phyloP scores from a whole-genome alignment of 1,140 invertebrate species.

The Carposina sasakii region DNA sequence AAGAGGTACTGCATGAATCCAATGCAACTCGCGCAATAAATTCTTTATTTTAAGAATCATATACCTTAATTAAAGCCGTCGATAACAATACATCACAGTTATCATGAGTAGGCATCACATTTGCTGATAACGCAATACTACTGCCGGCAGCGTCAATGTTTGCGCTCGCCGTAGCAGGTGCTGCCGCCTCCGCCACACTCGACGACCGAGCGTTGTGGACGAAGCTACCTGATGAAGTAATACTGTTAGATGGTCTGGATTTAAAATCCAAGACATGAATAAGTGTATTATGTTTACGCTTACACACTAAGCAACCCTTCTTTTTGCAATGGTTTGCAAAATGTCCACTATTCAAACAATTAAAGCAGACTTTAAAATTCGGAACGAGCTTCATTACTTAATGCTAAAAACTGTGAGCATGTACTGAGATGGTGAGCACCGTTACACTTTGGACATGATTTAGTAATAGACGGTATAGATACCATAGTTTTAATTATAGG shows the following conservation, averaged over 20 bases:
- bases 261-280: too few relatives aligned
- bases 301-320: background rate
- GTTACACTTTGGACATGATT: constrained; percentile 1
- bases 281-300: background rate
- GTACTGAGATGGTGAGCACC: too few relatives aligned
- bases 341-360: constrained; percentile 4
- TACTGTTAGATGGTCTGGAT: too few relatives aligned
- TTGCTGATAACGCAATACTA: too few relatives aligned
- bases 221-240: too few relatives aligned
- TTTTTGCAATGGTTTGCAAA: constrained; percentile 5
- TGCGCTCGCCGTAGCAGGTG: too few relatives aligned
- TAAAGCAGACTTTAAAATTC: background rate
- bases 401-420: background rate
- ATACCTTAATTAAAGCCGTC: constrained; percentile 15
- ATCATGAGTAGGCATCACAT: too few relatives aligned
- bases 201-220: too few relatives aligned
- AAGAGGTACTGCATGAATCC: constrained; percentile 17
- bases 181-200: too few relatives aligned
- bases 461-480: background rate
- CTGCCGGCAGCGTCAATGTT: too few relatives aligned
- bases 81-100: constrained; percentile 20
- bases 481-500: background rate
- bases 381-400: background rate
- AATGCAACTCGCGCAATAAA: constrained; percentile 13
- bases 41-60: constrained; percentile 9